Percentiles rank a stretch among this genome's conserved stretches.
These are phyloP conservation scores for Atrichornis clamosus DNA, from an alignment of 2,113 vertebrate species.

Conservation along the genomic window DNA sequence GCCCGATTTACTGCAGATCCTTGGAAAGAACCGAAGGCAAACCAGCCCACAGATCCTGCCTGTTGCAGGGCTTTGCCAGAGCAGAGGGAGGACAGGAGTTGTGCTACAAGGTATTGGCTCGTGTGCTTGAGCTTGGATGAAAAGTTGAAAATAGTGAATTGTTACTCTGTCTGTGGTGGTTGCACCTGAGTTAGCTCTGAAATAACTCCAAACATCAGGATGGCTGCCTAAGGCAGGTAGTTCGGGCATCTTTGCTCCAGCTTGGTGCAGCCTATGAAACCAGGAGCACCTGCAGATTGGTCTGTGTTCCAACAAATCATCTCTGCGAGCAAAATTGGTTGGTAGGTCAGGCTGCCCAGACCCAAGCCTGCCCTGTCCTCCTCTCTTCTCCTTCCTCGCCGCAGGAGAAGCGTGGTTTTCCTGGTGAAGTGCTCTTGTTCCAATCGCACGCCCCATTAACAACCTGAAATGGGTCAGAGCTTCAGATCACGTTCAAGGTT, in stretches of 20 bases:
- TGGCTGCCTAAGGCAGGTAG: background rate
- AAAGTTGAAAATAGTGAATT: background rate
- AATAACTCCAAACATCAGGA: background rate
- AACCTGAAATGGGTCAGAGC: constrained; percentile 8
- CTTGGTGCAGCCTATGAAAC: background rate
- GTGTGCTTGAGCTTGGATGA: background rate
- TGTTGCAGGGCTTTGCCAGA: background rate
- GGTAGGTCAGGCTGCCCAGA: background rate
- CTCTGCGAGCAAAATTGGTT: background rate
- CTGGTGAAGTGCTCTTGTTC: background rate
- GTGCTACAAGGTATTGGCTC: background rate
- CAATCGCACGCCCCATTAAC: background rate
- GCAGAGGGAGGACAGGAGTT: background rate
- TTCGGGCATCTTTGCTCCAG: background rate
- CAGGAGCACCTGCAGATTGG: background rate
- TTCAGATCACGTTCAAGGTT: background rate
- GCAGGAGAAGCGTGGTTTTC: background rate
- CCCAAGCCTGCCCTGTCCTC: background rate
- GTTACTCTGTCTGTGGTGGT: background rate
- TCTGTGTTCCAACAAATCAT: background rate
- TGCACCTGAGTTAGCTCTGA: background rate
- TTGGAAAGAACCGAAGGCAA: background rate
- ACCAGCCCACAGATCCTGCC: background rate
- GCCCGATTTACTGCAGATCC: background rate
- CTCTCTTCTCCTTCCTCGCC: background rate